Evolutionary conservation across 2,797 vertebrate species (phyloP).

Genomic region (Coluber constrictor): DNA sequence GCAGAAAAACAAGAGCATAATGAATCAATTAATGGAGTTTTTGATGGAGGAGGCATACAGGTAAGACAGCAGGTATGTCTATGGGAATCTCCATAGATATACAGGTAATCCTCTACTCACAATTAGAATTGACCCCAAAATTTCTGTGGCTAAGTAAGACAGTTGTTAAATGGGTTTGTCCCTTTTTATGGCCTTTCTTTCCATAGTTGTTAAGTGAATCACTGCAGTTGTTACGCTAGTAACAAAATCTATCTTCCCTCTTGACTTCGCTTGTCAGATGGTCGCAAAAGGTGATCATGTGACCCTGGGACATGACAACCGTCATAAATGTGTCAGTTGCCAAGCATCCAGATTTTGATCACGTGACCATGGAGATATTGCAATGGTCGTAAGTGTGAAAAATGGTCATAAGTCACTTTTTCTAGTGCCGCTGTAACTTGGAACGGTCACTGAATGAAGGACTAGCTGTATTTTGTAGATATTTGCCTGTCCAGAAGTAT

Average conservation of each 20-base stretch:
- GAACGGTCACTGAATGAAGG: not conserved
- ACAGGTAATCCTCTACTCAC: not conserved
- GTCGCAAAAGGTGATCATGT: not conserved
- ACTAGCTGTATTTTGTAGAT: not conserved
- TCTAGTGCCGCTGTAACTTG: not conserved
- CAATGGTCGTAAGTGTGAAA: not conserved
- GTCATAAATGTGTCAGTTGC: not conserved
- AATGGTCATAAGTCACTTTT: not conserved
- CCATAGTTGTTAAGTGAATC: not conserved
- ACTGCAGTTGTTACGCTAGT: not conserved
- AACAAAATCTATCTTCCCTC: not conserved
- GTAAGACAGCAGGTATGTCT: not conserved
- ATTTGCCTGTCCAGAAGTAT: not conserved
- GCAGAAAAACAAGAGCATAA: not conserved
- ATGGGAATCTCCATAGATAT: not conserved
- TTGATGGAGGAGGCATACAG: not conserved
- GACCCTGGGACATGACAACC: not conserved
- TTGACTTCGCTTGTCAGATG: not conserved
- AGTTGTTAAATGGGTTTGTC: not conserved
- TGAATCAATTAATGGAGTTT: not conserved
- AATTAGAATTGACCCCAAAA: not conserved
- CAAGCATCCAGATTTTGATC: not conserved
- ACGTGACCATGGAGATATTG: not conserved
- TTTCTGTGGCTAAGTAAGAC: not conserved
- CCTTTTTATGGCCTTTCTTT: not conserved